A percentile compares a stretch with the other conserved stretches of the same genome.
These are phyloP conservation scores for Percopsis omiscomaycus DNA, from an alignment of 2,797 vertebrate species.

Conservation along the genomic window DNA sequence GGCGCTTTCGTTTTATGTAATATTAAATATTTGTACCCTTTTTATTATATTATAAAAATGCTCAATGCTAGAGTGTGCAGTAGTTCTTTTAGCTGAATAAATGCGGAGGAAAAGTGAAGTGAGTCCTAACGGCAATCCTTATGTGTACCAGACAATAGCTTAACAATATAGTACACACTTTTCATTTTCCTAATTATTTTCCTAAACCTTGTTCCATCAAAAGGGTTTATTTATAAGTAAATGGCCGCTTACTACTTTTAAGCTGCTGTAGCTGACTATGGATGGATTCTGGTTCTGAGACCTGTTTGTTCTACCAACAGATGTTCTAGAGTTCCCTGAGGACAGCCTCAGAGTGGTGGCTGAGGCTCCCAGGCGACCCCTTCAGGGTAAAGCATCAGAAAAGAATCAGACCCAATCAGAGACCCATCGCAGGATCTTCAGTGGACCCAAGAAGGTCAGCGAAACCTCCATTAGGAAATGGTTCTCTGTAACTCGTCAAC, in stretches of 20 bases:
- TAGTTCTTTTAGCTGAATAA: too few species aligned
- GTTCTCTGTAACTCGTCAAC: background rate
- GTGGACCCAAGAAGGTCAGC: conserved; percentile 93
- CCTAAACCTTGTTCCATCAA: too few species aligned
- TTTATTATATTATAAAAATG: background rate
- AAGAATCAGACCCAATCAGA: conserved; percentile 82
- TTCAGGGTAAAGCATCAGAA: conserved; percentile 81
- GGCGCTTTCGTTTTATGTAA: background rate
- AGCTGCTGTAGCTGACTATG: too few species aligned
- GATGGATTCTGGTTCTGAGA: background rate
- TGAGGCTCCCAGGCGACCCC: conserved; percentile 80
- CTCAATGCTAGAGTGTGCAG: background rate
- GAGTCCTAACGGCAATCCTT: too few species aligned
- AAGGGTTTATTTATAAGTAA: too few species aligned
- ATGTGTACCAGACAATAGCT: too few species aligned
- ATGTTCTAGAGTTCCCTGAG: conserved; percentile 84
- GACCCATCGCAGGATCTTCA: conserved; percentile 93
- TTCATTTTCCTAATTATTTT: too few species aligned
- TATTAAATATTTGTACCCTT: background rate
- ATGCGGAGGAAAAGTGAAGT: too few species aligned
- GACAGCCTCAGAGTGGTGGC: conserved; percentile 77
- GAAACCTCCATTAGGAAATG: background rate
- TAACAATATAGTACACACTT: too few species aligned
- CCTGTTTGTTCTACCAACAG: conserved; percentile 64
- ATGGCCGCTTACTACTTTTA: too few species aligned